Evolutionary conservation across 2,888 invertebrate species (phyloP).

Genomic region (Eupsilia transversa): DNA sequence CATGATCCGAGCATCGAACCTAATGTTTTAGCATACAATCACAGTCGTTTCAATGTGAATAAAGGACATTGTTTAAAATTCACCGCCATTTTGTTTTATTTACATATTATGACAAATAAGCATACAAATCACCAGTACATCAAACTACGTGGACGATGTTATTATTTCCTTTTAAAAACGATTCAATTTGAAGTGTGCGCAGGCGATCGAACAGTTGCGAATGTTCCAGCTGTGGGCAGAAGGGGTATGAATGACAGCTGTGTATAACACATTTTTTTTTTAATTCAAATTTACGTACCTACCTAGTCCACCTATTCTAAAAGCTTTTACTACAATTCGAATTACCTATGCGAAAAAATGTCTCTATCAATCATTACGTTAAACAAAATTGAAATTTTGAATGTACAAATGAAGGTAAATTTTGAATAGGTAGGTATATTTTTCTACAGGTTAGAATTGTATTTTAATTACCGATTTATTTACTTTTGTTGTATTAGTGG

Average conservation of each 20-base stretch:
- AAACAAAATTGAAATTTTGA: background rate
- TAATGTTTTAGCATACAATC: conserved; percentile 76
- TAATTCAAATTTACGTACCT: no score
- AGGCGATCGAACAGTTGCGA: background rate
- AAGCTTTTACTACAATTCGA: background rate
- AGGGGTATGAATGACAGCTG: background rate
- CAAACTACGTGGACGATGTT: conserved; percentile 31
- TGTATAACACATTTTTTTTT: background rate
- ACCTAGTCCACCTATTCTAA: background rate
- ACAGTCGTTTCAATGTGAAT: conserved; percentile 69
- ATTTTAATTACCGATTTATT: no score
- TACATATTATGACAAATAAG: conserved; percentile 70
- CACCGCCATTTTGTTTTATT: conserved; percentile 66
- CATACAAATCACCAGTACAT: conserved; percentile 67
- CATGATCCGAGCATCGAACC: conserved; percentile 69
- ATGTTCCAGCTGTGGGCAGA: background rate
- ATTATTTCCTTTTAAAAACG: conserved; percentile 42
- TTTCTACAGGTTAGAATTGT: background rate
- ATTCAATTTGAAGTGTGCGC: conserved; percentile 20
- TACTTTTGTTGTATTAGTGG: background rate
- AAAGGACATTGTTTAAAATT: conserved; percentile 71
- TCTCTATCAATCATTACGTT: background rate
- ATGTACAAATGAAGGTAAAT: no score
- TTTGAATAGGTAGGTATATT: background rate
- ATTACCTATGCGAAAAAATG: background rate